Conservation (phyloP, 1,140 invertebrate genomes). For the Drosophila triauraria region DNA sequence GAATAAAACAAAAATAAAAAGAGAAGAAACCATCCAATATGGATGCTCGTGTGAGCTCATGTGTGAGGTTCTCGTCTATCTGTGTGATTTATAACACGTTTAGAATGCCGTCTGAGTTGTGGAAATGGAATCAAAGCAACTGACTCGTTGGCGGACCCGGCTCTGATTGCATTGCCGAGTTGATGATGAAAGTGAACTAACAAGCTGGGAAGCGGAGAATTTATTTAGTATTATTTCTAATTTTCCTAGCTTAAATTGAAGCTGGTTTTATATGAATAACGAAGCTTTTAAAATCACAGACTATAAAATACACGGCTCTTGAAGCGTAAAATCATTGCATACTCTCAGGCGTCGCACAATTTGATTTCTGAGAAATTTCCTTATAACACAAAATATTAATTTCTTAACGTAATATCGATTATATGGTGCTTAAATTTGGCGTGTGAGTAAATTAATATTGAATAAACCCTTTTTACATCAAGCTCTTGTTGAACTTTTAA, state of each 20-base stretch:
- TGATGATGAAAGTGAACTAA: slow-evolving; percentile 24
- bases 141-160: slow-evolving; percentile 1
- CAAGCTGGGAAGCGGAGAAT: slow-evolving; percentile 1
- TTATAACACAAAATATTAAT: too few relatives aligned
- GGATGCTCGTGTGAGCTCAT: slow-evolving; percentile 8
- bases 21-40: slow-evolving; percentile 39
- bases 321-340: neutral
- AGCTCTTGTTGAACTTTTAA: too few relatives aligned
- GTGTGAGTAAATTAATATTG: too few relatives aligned
- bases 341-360: neutral
- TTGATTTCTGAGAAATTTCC: too few relatives aligned
- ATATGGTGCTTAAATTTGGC: too few relatives aligned
- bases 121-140: slow-evolving; percentile 33
- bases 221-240: neutral
- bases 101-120: slow-evolving; percentile 38
- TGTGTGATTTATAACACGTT: slow-evolving; percentile 64
- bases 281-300: neutral
- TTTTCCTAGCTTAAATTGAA: neutral
- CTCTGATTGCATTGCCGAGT: slow-evolving; percentile 27
- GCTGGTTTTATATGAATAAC: neutral
- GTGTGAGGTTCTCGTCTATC: slow-evolving; percentile 6
- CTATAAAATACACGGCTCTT: neutral
- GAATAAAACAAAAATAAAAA: slow-evolving; percentile 48
- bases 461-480: too few relatives aligned
- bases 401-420: too few relatives aligned